Percentiles rank a stretch among this genome's conserved stretches.
phyloP scores from a whole-genome alignment of 2,888 invertebrate genomes.

The Dynastes maya region DNA sequence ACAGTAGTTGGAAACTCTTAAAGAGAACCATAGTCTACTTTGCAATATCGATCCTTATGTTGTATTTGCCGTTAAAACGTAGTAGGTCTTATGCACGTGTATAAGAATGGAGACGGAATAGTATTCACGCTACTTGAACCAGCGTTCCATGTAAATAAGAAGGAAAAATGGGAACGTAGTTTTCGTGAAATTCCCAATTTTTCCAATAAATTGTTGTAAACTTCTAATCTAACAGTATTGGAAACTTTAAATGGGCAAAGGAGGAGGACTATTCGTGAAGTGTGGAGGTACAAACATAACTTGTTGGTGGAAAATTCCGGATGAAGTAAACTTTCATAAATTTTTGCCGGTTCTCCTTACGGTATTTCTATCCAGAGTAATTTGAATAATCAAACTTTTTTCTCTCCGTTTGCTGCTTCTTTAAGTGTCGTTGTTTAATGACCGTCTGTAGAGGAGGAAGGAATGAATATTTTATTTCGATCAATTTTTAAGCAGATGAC shows the following conservation, averaged over 20 bases:
- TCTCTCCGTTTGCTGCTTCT: neutral
- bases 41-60: no score
- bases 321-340: constrained; percentile 1
- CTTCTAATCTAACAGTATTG: constrained; percentile 2
- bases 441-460: neutral
- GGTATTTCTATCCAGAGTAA: neutral
- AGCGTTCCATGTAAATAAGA: neutral
- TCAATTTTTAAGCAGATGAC: neutral
- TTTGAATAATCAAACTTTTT: constrained; percentile 2
- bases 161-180: neutral
- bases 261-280: neutral
- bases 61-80: no score
- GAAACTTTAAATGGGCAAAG: neutral
- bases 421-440: neutral
- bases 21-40: no score
- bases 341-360: neutral
- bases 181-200: neutral
- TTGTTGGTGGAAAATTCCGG: constrained; percentile 4
- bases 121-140: neutral
- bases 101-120: neutral
- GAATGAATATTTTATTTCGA: neutral
- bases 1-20: no score
- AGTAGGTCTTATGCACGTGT: no score
- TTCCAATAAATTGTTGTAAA: constrained; percentile 8
- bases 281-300: neutral